phyloP scores from a whole-genome alignment of 2,888 invertebrate species.

The Ariolimax columbianus region DNA sequence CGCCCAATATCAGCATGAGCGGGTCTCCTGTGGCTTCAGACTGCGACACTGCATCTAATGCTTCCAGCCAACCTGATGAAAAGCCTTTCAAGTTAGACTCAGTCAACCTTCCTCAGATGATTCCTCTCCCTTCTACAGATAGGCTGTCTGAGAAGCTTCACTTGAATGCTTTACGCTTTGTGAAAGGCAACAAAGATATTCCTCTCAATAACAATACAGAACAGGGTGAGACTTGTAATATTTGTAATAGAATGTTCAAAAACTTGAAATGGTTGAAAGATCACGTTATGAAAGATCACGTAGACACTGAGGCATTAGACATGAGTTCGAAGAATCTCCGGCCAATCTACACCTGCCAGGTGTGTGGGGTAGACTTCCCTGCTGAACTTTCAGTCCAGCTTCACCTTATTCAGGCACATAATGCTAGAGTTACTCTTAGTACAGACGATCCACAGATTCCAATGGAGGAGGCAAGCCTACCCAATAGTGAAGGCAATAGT shows the following conservation, averaged over 20 bases:
- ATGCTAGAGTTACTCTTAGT: constrained; percentile 72
- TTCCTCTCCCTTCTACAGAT: constrained; percentile 50
- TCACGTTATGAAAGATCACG: constrained; percentile 71
- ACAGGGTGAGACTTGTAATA: constrained; percentile 67
- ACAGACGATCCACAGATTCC: constrained; percentile 59
- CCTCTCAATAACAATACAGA: constrained; percentile 57
- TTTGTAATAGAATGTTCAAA: constrained; percentile 69
- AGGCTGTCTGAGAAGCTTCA: constrained; percentile 39
- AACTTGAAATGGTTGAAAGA: constrained; percentile 69
- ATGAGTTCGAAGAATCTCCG: constrained; percentile 47
- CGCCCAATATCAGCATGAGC: constrained; percentile 62
- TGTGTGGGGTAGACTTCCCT: constrained; percentile 78
- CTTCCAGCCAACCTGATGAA: constrained; percentile 66
- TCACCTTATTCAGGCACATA: constrained; percentile 80
- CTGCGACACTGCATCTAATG: constrained; percentile 69
- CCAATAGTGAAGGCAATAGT: constrained; percentile 38
- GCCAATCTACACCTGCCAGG: constrained; percentile 67
- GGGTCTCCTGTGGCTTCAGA: constrained; percentile 69
- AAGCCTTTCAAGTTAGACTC: constrained; percentile 47
- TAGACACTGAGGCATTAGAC: constrained; percentile 60
- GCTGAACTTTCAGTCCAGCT: constrained; percentile 79
- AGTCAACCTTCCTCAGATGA: constrained; percentile 49
- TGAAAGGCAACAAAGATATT: constrained; percentile 44
- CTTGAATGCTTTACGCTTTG: constrained; percentile 22
- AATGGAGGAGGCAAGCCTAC: constrained; percentile 54